Percentiles rank a stretch among this genome's conserved stretches.
phyloP scores from a whole-genome alignment of 2,888 invertebrate genomes.

The Panzeria rudis region DNA sequence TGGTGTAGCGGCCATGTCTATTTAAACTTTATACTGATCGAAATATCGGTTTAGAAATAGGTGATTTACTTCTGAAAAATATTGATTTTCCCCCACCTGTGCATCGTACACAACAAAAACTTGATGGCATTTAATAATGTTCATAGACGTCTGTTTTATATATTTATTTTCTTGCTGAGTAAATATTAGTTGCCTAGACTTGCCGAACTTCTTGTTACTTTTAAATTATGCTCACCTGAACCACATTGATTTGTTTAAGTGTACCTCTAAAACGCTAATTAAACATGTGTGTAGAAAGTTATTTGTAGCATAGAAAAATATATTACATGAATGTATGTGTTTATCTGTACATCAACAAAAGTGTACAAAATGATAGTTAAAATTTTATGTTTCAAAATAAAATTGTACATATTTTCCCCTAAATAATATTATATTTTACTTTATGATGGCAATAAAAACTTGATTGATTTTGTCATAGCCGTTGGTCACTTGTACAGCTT shows the following conservation, averaged over 20 bases:
- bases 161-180: too few species aligned
- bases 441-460: neutral
- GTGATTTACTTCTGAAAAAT: too few species aligned
- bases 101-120: too few species aligned
- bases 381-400: neutral
- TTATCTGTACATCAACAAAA: neutral
- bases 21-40: too few species aligned
- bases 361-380: neutral
- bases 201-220: too few species aligned
- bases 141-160: too few species aligned
- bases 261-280: neutral
- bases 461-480: constrained; percentile 1
- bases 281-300: neutral
- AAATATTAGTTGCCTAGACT: too few species aligned
- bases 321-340: neutral
- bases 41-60: too few species aligned
- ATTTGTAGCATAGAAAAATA: neutral
- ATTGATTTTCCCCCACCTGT: too few species aligned
- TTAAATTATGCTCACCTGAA: too few species aligned
- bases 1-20: too few species aligned
- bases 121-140: too few species aligned
- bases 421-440: neutral
- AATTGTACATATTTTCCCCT: neutral
- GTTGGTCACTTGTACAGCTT: neutral
- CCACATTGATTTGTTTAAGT: neutral